Conservation (phyloP, 1,140 invertebrate genomes). For the Drosophila sturtevanti region DNA sequence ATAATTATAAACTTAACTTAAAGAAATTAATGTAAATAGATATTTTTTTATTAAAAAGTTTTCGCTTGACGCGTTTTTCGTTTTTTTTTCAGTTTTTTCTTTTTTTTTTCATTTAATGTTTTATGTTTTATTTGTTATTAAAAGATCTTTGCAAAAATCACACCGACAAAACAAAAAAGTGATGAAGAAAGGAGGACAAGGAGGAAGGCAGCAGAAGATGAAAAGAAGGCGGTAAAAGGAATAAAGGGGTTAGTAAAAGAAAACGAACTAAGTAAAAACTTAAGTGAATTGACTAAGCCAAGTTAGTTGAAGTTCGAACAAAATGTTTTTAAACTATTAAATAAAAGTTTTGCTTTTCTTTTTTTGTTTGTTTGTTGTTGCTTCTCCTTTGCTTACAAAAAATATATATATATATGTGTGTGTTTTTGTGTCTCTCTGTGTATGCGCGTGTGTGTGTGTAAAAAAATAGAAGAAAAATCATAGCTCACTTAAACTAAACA, state of each 20-base stretch:
- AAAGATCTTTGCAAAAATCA: slow-evolving; percentile 78
- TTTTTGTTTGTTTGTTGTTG: slow-evolving; percentile 8
- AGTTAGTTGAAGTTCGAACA: slow-evolving; percentile 60
- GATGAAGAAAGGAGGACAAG: neutral
- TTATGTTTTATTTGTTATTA: slow-evolving; percentile 20
- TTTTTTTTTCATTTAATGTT: slow-evolving; percentile 26
- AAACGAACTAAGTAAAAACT: slow-evolving; percentile 1
- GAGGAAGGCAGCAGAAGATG: slow-evolving; percentile 15
- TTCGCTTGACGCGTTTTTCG: slow-evolving; percentile 7
- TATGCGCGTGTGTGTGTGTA: neutral
- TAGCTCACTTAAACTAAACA: slow-evolving; percentile 74
- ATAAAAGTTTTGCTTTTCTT: slow-evolving; percentile 47
- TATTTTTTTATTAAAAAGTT: slow-evolving; percentile 10
- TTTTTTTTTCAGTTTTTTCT: neutral
- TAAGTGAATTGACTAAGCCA: slow-evolving; percentile 1
- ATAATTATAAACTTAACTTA: slow-evolving; percentile 18
- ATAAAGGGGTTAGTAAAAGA: slow-evolving; percentile 2
- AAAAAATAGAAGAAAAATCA: slow-evolving; percentile 51
- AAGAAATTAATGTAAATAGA: neutral
- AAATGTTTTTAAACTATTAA: slow-evolving; percentile 54
- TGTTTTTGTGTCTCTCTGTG: neutral
- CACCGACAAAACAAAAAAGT: slow-evolving; percentile 61
- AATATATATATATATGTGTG: slow-evolving; percentile 17
- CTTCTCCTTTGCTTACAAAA: slow-evolving; percentile 8
- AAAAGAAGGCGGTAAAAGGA: neutral